Evolutionary conservation across 2,113 vertebrate genomes (phyloP).

Genomic region (Pyxicephalus adspersus): DNA sequence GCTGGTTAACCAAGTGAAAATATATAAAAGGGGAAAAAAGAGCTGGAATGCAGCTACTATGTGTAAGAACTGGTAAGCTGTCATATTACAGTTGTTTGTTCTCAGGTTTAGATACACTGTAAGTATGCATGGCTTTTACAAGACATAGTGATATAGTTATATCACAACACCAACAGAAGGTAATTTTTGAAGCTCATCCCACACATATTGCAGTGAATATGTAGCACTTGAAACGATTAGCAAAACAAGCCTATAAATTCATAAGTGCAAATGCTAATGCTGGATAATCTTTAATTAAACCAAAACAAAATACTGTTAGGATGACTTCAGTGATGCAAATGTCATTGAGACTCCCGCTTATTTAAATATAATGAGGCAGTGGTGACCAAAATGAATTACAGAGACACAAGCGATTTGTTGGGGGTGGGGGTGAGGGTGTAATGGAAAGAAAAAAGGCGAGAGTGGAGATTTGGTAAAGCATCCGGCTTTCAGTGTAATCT

Average conservation of each 20-base stretch:
- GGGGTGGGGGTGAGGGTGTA: no score
- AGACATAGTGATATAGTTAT: neutral
- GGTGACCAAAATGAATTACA: neutral
- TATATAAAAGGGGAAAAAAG: no score
- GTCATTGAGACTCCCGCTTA: constrained; percentile 10
- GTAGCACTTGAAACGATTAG: constrained; percentile 24
- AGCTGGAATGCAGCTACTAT: no score
- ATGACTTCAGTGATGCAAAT: constrained; percentile 18
- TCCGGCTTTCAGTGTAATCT: constrained; percentile 59
- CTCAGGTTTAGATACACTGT: no score
- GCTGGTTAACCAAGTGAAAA: no score
- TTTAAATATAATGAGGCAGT: neutral
- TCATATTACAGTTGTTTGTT: no score
- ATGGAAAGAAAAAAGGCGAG: constrained; percentile 36
- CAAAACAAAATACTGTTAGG: constrained; percentile 31
- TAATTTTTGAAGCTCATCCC: constrained; percentile 10
- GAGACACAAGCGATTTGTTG: neutral
- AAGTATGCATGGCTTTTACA: neutral
- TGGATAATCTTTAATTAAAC: constrained; percentile 39
- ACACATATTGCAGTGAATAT: constrained; percentile 19
- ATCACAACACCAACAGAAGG: neutral
- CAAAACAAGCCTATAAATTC: constrained; percentile 34
- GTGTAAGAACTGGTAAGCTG: no score
- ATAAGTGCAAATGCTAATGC: constrained; percentile 39
- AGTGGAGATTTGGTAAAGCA: constrained; percentile 61